phyloP scores from a whole-genome alignment of 2,888 invertebrate species.

The Drosophila multiciliata region DNA sequence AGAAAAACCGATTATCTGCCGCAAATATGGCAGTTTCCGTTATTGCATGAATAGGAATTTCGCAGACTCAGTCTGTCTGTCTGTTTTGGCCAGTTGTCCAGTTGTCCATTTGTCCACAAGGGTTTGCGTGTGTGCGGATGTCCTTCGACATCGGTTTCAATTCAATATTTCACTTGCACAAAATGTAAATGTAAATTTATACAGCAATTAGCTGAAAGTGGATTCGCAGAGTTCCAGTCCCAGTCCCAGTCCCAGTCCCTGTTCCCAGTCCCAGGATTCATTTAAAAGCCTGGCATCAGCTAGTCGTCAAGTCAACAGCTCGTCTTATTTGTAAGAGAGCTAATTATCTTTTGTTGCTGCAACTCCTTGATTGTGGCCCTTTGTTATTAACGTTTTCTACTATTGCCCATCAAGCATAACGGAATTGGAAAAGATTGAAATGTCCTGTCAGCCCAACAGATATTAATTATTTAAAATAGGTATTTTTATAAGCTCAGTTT shows the following conservation, averaged over 20 bases:
- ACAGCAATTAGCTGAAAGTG: constrained; percentile 16
- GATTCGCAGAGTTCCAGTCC: neutral
- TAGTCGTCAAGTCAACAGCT: neutral
- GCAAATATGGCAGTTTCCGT: constrained; percentile 67
- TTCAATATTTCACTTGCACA: constrained; percentile 19
- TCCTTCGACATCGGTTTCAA: neutral
- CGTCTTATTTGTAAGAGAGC: neutral
- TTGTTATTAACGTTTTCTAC: neutral
- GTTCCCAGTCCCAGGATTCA: neutral
- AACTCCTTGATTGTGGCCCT: neutral
- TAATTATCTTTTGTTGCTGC: constrained; percentile 1
- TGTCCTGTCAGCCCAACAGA: neutral
- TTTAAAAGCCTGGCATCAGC: neutral
- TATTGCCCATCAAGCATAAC: neutral
- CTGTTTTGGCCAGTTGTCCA: neutral
- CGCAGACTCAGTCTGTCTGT: constrained; percentile 17
- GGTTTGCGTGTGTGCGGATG: constrained; percentile 1
- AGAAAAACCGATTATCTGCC: constrained; percentile 71
- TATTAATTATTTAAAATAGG: constrained; percentile 3
- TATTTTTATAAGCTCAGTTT: neutral
- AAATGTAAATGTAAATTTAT: constrained; percentile 14
- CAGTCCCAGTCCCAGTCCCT: neutral
- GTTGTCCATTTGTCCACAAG: neutral
- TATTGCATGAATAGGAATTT: constrained; percentile 61
- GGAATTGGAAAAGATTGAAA: neutral